A percentile compares a stretch with the other conserved stretches of the same genome.
Conservation (phyloP, 2,797 vertebrate species). For the Alcedo quadribrachys region DNA sequence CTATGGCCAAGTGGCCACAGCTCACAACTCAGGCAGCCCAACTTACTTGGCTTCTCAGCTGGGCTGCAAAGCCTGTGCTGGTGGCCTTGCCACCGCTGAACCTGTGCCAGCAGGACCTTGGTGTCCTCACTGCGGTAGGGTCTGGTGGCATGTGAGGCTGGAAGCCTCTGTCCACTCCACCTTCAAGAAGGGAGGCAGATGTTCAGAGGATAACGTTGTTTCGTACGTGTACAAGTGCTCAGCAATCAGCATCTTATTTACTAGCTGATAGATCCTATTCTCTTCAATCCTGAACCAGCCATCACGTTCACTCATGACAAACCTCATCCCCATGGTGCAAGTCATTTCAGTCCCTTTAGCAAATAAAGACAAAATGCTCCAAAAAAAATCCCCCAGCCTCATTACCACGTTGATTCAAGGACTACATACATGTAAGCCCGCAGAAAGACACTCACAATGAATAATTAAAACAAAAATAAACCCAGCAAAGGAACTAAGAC, state of each 20-base stretch:
- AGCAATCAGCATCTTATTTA: background rate
- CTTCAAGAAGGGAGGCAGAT: background rate
- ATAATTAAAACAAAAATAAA: conserved; percentile 37
- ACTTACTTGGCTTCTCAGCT: background rate
- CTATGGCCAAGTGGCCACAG: rapidly evolving
- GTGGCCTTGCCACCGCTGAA: background rate
- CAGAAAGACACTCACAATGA: background rate
- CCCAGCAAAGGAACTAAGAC: background rate
- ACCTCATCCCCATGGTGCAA: background rate
- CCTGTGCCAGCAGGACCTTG: rapidly evolving
- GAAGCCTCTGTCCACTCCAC: background rate
- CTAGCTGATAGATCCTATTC: background rate
- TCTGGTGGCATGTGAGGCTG: background rate
- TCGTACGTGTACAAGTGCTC: background rate
- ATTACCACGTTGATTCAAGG: background rate
- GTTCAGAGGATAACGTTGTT: background rate
- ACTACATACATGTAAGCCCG: background rate
- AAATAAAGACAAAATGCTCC: background rate
- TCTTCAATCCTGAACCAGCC: background rate
- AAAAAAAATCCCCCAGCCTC: background rate
- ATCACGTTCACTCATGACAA: rapidly evolving
- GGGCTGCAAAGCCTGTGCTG: rapidly evolving
- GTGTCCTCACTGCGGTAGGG: background rate
- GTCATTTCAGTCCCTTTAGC: background rate
- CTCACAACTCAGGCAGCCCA: background rate